These are phyloP conservation scores for Microctonus brassicae DNA, from an alignment of 2,888 invertebrate genomes.

Conservation along the genomic window DNA sequence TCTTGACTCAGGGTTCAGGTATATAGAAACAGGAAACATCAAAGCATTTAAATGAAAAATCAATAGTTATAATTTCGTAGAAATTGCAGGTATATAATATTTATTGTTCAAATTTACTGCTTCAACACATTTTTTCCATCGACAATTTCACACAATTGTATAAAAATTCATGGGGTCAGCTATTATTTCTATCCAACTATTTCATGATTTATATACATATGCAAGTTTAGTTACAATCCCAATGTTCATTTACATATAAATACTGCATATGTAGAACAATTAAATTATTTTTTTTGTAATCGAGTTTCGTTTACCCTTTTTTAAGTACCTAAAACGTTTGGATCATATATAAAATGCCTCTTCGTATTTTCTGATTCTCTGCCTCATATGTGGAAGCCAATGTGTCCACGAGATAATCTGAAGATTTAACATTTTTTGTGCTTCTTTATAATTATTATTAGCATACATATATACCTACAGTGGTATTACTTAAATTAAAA, in stretches of 20 bases:
- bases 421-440: slow-evolving; percentile 45
- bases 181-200: too few species aligned
- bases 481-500: not conserved
- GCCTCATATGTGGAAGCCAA: slow-evolving; percentile 65
- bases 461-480: not conserved
- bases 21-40: not conserved
- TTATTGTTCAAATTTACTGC: not conserved
- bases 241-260: not conserved
- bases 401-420: slow-evolving; percentile 59
- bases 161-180: not conserved
- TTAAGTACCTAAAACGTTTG: not conserved
- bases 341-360: slow-evolving; percentile 37
- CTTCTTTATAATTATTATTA: not conserved
- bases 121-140: not conserved
- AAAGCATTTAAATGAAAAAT: not conserved
- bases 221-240: too few species aligned
- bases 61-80: not conserved
- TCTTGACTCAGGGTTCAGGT: not conserved
- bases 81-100: not conserved
- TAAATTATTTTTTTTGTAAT: not conserved
- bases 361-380: slow-evolving; percentile 60
- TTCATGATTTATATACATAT: too few species aligned
- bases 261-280: too few species aligned
- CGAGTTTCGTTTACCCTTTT: slow-evolving; percentile 12
- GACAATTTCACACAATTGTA: too few species aligned